Conservation (phyloP, 2,113 vertebrate genomes). For the Mastomys coucha region DNA sequence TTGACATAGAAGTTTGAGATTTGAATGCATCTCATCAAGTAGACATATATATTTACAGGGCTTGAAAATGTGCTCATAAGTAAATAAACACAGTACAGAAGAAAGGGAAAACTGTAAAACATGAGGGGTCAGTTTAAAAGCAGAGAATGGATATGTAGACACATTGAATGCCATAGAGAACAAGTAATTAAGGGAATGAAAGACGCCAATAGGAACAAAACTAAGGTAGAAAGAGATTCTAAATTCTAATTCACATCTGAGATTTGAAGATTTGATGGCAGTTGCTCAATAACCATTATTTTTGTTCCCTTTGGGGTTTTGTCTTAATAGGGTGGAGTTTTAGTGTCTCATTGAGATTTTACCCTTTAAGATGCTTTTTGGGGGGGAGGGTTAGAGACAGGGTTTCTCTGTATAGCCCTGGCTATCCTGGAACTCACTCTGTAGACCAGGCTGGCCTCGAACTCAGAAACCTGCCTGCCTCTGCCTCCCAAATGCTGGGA, state of each 20-base stretch:
- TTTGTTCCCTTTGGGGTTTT: neutral
- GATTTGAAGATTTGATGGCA: neutral
- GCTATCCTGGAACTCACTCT: no score
- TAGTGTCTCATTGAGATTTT: neutral
- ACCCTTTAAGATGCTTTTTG: neutral
- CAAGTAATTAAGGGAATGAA: neutral
- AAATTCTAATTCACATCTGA: neutral
- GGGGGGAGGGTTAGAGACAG: no score
- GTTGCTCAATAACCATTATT: neutral
- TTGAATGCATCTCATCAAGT: neutral
- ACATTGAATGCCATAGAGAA: neutral
- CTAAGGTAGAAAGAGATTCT: neutral
- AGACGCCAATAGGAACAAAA: neutral
- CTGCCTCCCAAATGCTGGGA: no score
- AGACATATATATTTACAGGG: neutral
- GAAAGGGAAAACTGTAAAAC: neutral
- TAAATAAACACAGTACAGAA: neutral
- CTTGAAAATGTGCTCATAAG: neutral
- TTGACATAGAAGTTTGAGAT: slow-evolving; percentile 2
- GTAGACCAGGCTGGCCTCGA: no score
- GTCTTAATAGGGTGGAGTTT: neutral
- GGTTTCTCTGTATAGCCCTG: no score
- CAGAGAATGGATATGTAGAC: neutral
- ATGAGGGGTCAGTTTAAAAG: neutral
- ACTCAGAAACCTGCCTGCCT: no score